These are phyloP conservation scores for Pachyrhynchus sulphureomaculatus DNA, from an alignment of 1,140 invertebrate species.

Conservation along the genomic window DNA sequence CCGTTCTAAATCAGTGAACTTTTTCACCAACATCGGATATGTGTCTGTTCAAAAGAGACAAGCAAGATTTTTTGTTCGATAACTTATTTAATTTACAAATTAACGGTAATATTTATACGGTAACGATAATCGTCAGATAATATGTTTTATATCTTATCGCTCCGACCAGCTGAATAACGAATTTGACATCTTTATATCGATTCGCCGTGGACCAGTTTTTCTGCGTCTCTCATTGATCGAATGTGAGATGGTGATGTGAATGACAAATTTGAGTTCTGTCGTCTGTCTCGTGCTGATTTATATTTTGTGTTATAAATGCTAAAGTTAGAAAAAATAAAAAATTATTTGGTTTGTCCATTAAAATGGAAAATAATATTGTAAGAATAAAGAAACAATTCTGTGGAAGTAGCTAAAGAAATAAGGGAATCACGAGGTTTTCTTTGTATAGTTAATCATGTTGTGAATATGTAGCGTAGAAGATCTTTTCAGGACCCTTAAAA, in stretches of 20 bases:
- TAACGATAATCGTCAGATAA: conserved; percentile 10
- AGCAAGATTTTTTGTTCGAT: too few relatives aligned
- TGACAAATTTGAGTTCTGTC: conserved; percentile 36
- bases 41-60: too few relatives aligned
- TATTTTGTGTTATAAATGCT: conserved; percentile 2
- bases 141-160: conserved; percentile 23
- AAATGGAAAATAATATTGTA: too few relatives aligned
- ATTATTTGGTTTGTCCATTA: not conserved
- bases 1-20: too few relatives aligned
- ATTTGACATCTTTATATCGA: conserved; percentile 40
- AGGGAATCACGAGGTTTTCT: too few relatives aligned
- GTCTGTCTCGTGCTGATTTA: conserved; percentile 21
- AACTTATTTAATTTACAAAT: too few relatives aligned
- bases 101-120: conserved; percentile 8
- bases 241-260: conserved; percentile 30
- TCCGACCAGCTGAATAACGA: conserved; percentile 26
- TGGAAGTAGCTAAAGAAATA: too few relatives aligned
- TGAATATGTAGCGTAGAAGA: too few relatives aligned
- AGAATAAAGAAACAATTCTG: too few relatives aligned
- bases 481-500: too few relatives aligned
- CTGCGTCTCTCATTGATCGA: conserved; percentile 27
- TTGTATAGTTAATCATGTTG: too few relatives aligned
- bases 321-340: not conserved
- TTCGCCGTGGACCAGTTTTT: conserved; percentile 40
- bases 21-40: too few relatives aligned